Evolutionary conservation across 64 coral and sea anemone species (phyloP), one percentile per base, ranked within the genome.

Genomic region (Montipora sp.): DNA sequence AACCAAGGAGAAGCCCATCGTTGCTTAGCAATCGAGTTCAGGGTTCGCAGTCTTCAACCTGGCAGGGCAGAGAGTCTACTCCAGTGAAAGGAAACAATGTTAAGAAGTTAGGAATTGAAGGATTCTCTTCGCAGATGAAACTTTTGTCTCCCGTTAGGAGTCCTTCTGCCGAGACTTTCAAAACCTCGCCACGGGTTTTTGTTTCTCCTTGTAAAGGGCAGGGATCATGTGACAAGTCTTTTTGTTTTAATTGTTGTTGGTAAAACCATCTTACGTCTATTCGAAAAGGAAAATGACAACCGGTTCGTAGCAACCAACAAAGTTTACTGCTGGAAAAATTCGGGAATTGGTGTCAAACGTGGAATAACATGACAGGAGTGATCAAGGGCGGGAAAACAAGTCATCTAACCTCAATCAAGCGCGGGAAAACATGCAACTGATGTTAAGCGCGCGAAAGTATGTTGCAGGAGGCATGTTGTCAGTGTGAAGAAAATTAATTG

Each of bases 181-280:
- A 46, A 47, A 10, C 82, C 19, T 5, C 3, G 0, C 60, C 7
- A 47, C 18, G 12, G 5, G 45, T 18, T 71, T 8, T 51, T 13
- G 12, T 47, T 18, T 85, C 61, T 48, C 82, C 46, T 50, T 85
- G 82, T 22, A 85, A 72, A 49, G 82, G 19, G 45, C 3, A 13
- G 3, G 63, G 65, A 50, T 50, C 63, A 8, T 85, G 82, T 20
- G 61, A 85, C 9, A 85, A 85, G 47, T n/a, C 61, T 48, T 85
- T 85, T 50, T 85, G 82, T 51, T 85, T 85, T 85, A 18, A 85
- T 0, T 85, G 82, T 22, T 21, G 63, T 50, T 85, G 14, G 47
- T 15, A 2, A 1, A 18, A 5, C 36, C 13, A 10, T 83, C 15
- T 5, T 47, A 10, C 51, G 51, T 55, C 10, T 55, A 10, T 55